Evolutionary conservation across 2,888 invertebrate genomes (phyloP).

Genomic region (Sipunculus nudus): DNA sequence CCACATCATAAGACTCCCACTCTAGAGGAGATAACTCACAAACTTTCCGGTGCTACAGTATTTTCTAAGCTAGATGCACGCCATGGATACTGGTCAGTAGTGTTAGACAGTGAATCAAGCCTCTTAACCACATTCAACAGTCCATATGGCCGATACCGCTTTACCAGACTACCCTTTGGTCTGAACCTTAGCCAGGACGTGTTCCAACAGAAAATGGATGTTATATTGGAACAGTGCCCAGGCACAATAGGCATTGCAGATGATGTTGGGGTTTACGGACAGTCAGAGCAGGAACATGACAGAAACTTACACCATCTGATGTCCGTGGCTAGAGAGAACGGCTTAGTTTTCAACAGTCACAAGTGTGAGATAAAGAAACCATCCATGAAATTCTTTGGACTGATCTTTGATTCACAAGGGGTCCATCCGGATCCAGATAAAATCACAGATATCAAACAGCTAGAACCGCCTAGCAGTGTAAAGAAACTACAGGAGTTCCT

Average conservation of each 20-base stretch:
- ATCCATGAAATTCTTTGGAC: constrained; percentile 29
- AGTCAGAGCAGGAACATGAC: not conserved
- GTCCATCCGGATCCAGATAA: constrained; percentile 29
- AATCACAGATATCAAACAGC: constrained; percentile 16
- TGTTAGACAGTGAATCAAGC: constrained; percentile 6
- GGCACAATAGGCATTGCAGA: constrained; percentile 5
- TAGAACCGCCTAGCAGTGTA: constrained; percentile 17
- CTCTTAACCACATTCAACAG: constrained; percentile 18
- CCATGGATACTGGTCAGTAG: constrained; percentile 28
- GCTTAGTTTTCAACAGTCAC: constrained; percentile 1
- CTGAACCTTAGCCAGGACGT: constrained; percentile 4
- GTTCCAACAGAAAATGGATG: constrained; percentile 13
- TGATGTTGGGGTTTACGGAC: constrained; percentile 3
- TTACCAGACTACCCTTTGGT: constrained; percentile 10
- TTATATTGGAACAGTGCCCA: not conserved
- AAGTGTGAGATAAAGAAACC: not conserved
- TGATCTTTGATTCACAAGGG: constrained; percentile 17
- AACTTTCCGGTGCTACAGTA: constrained; percentile 18
- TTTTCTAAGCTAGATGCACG: constrained; percentile 28
- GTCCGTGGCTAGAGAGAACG: not conserved
- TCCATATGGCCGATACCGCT: constrained; percentile 7
- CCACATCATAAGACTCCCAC: constrained; percentile 17
- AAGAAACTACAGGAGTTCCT: constrained; percentile 28
- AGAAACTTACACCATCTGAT: constrained; percentile 3
- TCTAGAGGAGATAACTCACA: constrained; percentile 23